Percentiles rank a stretch among this genome's conserved stretches.
These are phyloP conservation scores for Glyphotaelius pellucidus DNA, from an alignment of 2,888 invertebrate species.

Conservation along the genomic window DNA sequence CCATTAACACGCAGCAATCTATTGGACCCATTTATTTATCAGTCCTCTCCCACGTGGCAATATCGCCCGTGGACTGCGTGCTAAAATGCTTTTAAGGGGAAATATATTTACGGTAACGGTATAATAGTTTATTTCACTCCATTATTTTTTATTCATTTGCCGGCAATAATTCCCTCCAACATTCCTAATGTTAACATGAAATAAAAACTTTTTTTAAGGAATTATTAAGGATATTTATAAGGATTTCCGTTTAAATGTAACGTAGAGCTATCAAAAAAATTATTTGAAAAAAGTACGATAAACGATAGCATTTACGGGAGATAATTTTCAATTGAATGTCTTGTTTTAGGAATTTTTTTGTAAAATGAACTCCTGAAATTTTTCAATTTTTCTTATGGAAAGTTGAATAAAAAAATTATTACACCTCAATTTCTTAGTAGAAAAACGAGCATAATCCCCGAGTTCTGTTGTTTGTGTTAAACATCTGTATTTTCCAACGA, in stretches of 20 bases:
- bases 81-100: background rate
- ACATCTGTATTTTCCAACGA: too few relatives aligned
- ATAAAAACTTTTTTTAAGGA: background rate
- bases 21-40: background rate
- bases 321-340: too few relatives aligned
- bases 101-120: conserved; percentile 11
- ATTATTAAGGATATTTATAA: background rate
- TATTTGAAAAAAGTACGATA: too few relatives aligned
- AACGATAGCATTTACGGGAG: too few relatives aligned
- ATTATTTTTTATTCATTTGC: conserved; percentile 26
- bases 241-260: background rate
- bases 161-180: background rate
- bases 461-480: too few relatives aligned
- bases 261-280: background rate
- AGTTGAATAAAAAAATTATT: too few relatives aligned
- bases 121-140: conserved; percentile 8
- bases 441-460: too few relatives aligned
- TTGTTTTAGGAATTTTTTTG: too few relatives aligned
- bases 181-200: background rate
- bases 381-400: background rate
- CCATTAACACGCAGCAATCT: background rate
- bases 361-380: too few relatives aligned
- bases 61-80: background rate
- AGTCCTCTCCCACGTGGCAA: background rate
- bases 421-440: too few relatives aligned